phyloP scores from a whole-genome alignment of 2,888 invertebrate species.

The Parasteatoda lunata region DNA sequence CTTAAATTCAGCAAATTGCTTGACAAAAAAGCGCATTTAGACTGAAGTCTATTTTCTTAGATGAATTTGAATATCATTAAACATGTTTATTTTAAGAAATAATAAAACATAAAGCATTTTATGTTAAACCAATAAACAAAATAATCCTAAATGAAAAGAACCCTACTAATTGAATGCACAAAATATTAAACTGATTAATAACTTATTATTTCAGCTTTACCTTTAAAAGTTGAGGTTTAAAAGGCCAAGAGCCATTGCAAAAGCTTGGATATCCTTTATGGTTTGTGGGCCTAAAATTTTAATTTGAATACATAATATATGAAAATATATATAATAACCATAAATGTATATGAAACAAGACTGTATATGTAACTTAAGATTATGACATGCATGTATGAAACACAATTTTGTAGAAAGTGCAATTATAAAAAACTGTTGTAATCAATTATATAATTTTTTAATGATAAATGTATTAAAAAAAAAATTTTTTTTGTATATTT shows the following conservation, averaged over 20 bases:
- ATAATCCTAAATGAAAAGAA: too few species aligned
- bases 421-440: background rate
- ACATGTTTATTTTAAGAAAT: too few species aligned
- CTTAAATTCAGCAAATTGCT: too few species aligned
- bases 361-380: background rate
- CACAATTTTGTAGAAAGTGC: background rate
- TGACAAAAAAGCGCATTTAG: too few species aligned
- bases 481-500: background rate
- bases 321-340: background rate
- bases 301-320: background rate
- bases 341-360: background rate
- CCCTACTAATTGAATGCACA: too few species aligned
- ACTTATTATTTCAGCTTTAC: conserved; percentile 1
- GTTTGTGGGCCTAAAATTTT: conserved; percentile 52
- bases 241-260: conserved; percentile 58
- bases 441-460: background rate
- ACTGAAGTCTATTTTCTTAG: too few species aligned
- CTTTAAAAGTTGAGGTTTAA: conserved; percentile 32
- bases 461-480: background rate
- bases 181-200: too few species aligned
- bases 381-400: background rate
- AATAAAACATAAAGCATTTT: too few species aligned
- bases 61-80: too few species aligned
- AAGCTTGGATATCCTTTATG: conserved; percentile 61
- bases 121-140: too few species aligned